These are phyloP conservation scores for Chironomus tepperi DNA, from an alignment of 1,140 invertebrate genomes.

Conservation along the genomic window DNA sequence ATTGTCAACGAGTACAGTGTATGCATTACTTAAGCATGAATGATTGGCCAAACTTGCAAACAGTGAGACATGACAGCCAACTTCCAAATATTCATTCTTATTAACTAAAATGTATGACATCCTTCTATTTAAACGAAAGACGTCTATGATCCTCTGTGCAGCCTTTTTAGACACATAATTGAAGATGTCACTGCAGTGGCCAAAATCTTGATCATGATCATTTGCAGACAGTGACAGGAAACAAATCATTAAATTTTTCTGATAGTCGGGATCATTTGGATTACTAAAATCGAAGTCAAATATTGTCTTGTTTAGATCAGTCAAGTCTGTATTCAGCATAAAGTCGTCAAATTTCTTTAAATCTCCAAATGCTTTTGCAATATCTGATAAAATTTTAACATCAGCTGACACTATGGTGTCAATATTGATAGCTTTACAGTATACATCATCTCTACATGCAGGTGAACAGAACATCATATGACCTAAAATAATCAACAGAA, in stretches of 20 bases:
- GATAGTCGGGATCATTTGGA: neutral
- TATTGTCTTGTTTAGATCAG: neutral
- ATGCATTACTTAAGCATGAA: slow-evolving; percentile 81
- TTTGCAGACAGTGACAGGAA: slow-evolving; percentile 30
- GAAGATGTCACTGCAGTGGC: slow-evolving; percentile 31
- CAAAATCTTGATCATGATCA: no score
- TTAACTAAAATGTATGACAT: no score
- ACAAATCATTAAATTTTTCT: neutral
- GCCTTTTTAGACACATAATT: neutral
- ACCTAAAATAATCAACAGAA: neutral
- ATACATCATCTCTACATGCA: neutral
- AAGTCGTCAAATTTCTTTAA: neutral
- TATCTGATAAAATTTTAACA: neutral
- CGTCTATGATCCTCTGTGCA: neutral
- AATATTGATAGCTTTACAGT: neutral
- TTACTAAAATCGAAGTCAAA: neutral
- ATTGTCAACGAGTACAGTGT: slow-evolving; percentile 49
- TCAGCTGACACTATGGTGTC: neutral
- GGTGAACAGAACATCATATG: neutral
- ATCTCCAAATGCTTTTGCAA: neutral
- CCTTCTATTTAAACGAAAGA: no score
- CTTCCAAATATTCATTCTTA: no score
- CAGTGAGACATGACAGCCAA: no score
- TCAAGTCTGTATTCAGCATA: neutral
- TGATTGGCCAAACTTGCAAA: slow-evolving; percentile 57